Conservation (phyloP, 2,888 invertebrate species). For the Ennomos fuscantarius region DNA sequence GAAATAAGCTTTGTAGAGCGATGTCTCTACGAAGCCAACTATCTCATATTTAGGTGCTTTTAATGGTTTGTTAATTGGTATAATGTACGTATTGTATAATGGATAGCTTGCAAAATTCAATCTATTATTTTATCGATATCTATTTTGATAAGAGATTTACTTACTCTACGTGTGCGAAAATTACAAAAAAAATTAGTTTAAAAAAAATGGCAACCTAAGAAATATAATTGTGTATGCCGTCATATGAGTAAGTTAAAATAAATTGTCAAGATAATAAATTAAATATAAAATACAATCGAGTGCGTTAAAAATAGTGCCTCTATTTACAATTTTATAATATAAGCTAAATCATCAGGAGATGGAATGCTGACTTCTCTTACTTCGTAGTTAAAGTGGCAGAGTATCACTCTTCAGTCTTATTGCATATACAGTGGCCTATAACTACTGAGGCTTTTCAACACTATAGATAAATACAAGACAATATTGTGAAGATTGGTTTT, state of each 20-base stretch:
- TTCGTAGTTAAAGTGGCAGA: conserved; percentile 51
- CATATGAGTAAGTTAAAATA: neutral
- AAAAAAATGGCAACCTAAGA: too few species aligned
- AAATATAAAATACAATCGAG: conserved; percentile 31
- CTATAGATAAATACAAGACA: conserved; percentile 4
- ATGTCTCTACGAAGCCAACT: too few species aligned
- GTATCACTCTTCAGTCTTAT: conserved; percentile 71
- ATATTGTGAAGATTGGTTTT: too few species aligned
- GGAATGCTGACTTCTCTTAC: conserved; percentile 41
- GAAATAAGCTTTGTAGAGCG: too few species aligned
- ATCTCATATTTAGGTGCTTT: too few species aligned
- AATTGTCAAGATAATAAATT: conserved; percentile 19
- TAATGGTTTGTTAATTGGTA: too few species aligned
- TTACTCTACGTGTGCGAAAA: too few species aligned
- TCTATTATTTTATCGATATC: too few species aligned
- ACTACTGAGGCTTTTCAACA: conserved; percentile 23
- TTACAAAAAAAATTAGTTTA: too few species aligned
- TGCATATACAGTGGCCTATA: conserved; percentile 50
- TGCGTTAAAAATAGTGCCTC: conserved; percentile 26
- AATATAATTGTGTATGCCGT: neutral
- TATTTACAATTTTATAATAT: conserved; percentile 37
- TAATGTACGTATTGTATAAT: too few species aligned
- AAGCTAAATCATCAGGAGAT: conserved; percentile 29
- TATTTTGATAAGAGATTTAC: too few species aligned
- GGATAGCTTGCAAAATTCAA: too few species aligned